phyloP scores from a whole-genome alignment of 1,140 invertebrate species.

The Scaptomyza montana region DNA sequence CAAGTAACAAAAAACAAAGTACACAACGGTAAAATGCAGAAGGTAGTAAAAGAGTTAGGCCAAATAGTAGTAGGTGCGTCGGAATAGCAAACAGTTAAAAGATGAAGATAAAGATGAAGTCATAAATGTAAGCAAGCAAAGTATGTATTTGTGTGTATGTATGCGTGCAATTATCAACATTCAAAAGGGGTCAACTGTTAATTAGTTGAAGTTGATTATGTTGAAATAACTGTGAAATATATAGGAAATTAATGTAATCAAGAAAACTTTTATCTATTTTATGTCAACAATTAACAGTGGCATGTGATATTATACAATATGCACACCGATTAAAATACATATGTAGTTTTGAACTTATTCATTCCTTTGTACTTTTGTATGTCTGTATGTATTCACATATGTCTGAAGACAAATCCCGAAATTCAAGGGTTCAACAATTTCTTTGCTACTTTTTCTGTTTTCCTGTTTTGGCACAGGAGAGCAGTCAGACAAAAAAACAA shows the following conservation, averaged over 20 bases:
- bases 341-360: neutral
- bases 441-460: constrained; percentile 24
- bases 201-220: too few species aligned
- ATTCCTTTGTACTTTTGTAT: neutral
- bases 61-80: neutral
- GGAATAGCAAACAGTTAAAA: neutral
- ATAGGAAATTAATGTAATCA: too few species aligned
- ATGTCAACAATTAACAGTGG: too few species aligned
- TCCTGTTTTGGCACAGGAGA: constrained; percentile 44
- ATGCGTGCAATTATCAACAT: too few species aligned
- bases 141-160: too few species aligned
- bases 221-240: too few species aligned
- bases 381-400: neutral
- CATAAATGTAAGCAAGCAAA: neutral
- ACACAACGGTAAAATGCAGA: neutral
- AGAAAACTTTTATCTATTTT: too few species aligned
- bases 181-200: too few species aligned
- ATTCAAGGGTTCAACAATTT: constrained; percentile 52
- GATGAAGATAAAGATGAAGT: neutral
- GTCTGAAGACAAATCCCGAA: constrained; percentile 31
- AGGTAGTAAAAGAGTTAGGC: neutral
- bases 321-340: too few species aligned
- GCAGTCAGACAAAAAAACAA: constrained; percentile 25
- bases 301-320: too few species aligned
- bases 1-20: neutral